phyloP scores from a whole-genome alignment of 1,140 invertebrate genomes.

The Andrena cerasifolii region DNA sequence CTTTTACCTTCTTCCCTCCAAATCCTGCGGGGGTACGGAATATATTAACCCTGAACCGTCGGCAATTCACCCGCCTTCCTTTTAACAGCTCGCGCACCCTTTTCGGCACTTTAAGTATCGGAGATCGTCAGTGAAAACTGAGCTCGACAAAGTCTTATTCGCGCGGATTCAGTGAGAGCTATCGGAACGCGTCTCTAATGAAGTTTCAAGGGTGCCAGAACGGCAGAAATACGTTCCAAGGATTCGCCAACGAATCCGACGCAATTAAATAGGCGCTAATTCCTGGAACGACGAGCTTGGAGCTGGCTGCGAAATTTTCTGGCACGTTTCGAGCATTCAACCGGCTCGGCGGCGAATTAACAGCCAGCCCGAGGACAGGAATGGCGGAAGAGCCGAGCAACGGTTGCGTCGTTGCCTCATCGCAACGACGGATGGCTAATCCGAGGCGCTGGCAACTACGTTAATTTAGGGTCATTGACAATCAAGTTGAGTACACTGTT shows the following conservation, averaged over 20 bases:
- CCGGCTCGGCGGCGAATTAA: conserved; percentile 1
- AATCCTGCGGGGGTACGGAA: conserved; percentile 1
- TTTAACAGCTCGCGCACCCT: too few relatives aligned
- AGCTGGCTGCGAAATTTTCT: not conserved
- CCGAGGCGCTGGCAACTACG: conserved; percentile 47
- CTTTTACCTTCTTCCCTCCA: not conserved
- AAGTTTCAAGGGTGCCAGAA: not conserved
- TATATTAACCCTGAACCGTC: conserved; percentile 7
- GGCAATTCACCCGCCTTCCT: not conserved
- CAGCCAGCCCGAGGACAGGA: not conserved
- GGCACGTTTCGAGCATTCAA: not conserved
- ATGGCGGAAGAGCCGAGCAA: not conserved
- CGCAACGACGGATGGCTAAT: conserved; percentile 35
- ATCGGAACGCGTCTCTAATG: not conserved
- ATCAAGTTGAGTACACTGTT: conserved; percentile 56
- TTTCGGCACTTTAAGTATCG: too few relatives aligned
- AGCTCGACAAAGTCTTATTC: not conserved
- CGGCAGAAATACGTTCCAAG: not conserved
- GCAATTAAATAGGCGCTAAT: conserved; percentile 23
- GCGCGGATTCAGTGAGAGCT: not conserved
- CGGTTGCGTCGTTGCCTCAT: not conserved
- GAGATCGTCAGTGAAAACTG: too few relatives aligned
- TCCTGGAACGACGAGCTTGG: not conserved
- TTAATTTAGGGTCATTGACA: conserved; percentile 61
- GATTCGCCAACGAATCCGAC: not conserved